Evolutionary conservation across 2,888 invertebrate genomes (phyloP), one percentile per base, ranked within the genome.

Genomic region (Sarcophaga variegata): DNA sequence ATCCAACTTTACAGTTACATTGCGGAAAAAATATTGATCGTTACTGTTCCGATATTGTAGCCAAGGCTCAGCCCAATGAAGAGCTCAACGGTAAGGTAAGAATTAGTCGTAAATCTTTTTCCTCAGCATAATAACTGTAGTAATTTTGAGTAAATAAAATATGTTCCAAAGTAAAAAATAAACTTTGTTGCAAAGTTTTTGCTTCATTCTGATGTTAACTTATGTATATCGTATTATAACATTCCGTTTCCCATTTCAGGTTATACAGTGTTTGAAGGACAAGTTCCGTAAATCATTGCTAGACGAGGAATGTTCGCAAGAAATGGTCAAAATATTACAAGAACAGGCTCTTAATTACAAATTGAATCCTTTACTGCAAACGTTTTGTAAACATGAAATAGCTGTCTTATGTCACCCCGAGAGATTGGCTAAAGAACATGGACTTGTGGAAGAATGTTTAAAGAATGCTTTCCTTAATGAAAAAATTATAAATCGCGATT

Each of bases 271-370:
- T 91, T 94, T 98, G 64, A 98, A 97, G 93, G 95, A 95, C 75
- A 96, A 97, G 92, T 97, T 97, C 91, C 95, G 96, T 74, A 95
- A 96, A 91, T 95, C 96, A 0, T 96, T 96, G 92, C 93, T 99
- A 70, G 95, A 96, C 17, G 93, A 94, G n/a, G 94, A 95, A 25
- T 99, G 99, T 93, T 96, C 97, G 90, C 95, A 96, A 90, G 97
- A 98, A 94, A 95, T 99, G 93, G 95, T 96, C 0, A 95, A 95
- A 89, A 95, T 98, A 71, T 94, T 99, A 78, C 96, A 97, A 91
- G 97, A 98, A 90, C 97, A 98, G 90, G 98, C 98, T 17, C 94
- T 98, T 54, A 98, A 99, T 93, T 97, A 98, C 91, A 96, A 97
- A 90, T 94, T 99, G 83, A 98, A 99, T 94, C 98, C 98, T 2